Conservation (phyloP, 2,113 vertebrate species). For the Trochalopteron elliotii region DNA sequence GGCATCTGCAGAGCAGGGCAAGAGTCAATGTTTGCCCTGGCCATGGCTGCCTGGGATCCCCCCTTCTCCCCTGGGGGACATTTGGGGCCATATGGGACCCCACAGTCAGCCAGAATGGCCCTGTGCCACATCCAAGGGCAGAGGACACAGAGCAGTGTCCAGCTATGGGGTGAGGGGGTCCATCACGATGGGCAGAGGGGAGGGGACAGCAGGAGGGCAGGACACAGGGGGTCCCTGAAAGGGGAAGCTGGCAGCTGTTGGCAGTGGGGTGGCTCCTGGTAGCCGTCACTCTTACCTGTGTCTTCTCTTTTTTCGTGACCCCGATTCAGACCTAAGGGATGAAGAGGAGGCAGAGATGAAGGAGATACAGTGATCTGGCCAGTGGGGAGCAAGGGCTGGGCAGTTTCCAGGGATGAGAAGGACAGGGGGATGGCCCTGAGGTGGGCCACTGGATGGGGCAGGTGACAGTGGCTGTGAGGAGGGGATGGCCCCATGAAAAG, state of each 20-base stretch:
- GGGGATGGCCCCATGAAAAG: neutral
- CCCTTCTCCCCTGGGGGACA: neutral
- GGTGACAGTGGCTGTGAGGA: neutral
- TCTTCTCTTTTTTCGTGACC: slow-evolving; percentile 90
- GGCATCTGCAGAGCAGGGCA: neutral
- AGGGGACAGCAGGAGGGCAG: neutral
- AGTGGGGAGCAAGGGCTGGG: fast-evolving
- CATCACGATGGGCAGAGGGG: neutral
- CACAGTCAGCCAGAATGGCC: neutral
- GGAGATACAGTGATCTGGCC: neutral
- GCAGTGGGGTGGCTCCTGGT: neutral
- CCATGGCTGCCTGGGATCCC: neutral
- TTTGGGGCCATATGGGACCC: fast-evolving
- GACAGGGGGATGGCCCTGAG: fast-evolving
- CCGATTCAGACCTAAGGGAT: slow-evolving; percentile 86
- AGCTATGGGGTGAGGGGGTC: neutral
- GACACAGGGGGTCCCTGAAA: fast-evolving
- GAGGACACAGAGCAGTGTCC: neutral
- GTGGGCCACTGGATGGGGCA: too few species aligned
- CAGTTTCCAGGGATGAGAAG: neutral
- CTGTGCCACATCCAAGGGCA: neutral
- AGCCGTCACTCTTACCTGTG: slow-evolving; percentile 82
- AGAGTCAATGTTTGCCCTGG: neutral
- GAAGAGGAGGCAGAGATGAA: slow-evolving; percentile 18
- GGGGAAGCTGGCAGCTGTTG: neutral